Percentiles rank a stretch among this genome's conserved stretches.
Evolutionary conservation across 2,888 invertebrate genomes (phyloP).

Genomic region (Aphodius granarius): DNA sequence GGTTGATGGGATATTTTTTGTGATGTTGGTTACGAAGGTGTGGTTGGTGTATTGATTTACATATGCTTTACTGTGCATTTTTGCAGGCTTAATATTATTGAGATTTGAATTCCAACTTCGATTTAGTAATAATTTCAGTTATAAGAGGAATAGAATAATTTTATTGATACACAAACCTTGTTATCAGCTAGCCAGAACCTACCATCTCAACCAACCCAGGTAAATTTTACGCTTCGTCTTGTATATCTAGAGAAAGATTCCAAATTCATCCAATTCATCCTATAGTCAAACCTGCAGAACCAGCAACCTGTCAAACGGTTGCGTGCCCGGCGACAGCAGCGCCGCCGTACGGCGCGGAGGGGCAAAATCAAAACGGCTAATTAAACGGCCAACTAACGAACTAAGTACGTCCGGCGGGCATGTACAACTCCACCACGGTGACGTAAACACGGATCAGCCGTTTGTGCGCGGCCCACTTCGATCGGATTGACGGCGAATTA

Average conservation of each 20-base stretch:
- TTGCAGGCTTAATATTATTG: too few relatives aligned
- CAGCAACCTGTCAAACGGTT: not conserved
- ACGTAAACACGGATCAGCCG: constrained; percentile 51
- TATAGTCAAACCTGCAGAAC: not conserved
- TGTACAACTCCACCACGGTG: constrained; percentile 38
- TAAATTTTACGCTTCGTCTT: too few relatives aligned
- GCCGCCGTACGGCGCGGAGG: not conserved
- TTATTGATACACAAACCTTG: too few relatives aligned
- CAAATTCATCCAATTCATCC: not conserved
- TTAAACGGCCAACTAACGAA: constrained; percentile 38
- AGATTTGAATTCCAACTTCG: too few relatives aligned
- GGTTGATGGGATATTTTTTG: not conserved
- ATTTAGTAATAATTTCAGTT: too few relatives aligned
- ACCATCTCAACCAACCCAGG: too few relatives aligned
- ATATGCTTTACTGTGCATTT: too few relatives aligned
- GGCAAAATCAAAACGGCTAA: constrained; percentile 32
- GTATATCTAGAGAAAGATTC: too few relatives aligned
- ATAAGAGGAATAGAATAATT: too few relatives aligned
- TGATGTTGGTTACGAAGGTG: not conserved
- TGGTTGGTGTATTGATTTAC: not conserved
- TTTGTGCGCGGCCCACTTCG: constrained; percentile 45
- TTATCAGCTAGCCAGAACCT: too few relatives aligned
- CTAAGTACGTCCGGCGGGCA: constrained; percentile 25
- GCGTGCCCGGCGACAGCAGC: not conserved
- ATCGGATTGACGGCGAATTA: constrained; percentile 53